These are phyloP conservation scores for Taphrorychus bicolor DNA, from an alignment of 2,888 invertebrate species.

Conservation along the genomic window DNA sequence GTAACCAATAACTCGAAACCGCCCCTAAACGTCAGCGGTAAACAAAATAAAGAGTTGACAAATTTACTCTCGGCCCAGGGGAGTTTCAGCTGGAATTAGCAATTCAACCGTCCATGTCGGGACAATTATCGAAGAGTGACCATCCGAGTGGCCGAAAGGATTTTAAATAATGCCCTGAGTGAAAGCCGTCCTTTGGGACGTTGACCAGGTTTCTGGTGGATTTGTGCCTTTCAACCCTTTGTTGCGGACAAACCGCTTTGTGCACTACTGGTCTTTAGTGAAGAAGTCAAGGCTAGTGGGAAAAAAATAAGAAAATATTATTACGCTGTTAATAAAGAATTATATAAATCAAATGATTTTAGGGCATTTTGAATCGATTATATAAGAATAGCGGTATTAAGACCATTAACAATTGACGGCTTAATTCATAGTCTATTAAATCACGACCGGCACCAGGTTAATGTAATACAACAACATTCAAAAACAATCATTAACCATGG, in stretches of 20 bases:
- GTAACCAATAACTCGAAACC: neutral
- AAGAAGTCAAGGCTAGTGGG: neutral
- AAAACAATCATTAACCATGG: constrained; percentile 27
- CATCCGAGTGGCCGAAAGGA: constrained; percentile 45
- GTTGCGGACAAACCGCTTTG: constrained; percentile 7
- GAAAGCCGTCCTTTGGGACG: constrained; percentile 21
- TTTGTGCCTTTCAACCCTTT: constrained; percentile 25
- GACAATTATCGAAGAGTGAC: constrained; percentile 56
- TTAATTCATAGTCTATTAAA: neutral
- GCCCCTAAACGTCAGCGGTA: constrained; percentile 4
- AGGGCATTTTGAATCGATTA: no score
- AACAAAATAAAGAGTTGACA: constrained; percentile 50
- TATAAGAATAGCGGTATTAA: no score
- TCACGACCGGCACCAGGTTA: neutral
- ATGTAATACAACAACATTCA: constrained; percentile 3
- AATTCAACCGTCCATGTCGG: constrained; percentile 52
- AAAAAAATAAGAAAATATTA: no score
- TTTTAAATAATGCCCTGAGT: constrained; percentile 22
- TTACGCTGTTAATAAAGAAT: neutral
- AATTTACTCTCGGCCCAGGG: constrained; percentile 50
- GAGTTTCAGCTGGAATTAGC: constrained; percentile 50
- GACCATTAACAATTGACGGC: no score
- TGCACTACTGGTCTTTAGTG: constrained; percentile 18
- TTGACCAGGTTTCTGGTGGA: constrained; percentile 9
- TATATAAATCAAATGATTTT: no score